Conservation (phyloP, 2,888 invertebrate genomes). For the Drosophila paucipuncta region DNA sequence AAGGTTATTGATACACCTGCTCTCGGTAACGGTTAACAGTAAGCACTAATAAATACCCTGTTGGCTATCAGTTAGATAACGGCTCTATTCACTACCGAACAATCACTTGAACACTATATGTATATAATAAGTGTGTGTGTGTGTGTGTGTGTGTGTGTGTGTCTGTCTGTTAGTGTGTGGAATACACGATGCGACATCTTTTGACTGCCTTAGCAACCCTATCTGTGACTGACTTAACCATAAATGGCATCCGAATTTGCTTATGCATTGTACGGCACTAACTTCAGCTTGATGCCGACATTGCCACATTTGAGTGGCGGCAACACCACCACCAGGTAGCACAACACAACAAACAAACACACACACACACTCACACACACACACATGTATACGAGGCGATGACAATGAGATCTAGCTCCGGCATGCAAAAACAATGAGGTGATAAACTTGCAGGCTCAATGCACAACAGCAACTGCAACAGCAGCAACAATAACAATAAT, state of each 20-base stretch:
- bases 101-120: not conserved
- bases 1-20: conserved; percentile 52
- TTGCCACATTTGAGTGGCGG: conserved; percentile 49
- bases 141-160: not conserved
- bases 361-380: not conserved
- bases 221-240: conserved; percentile 10
- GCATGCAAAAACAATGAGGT: conserved; percentile 78
- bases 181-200: not conserved
- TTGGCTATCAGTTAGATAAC: not conserved
- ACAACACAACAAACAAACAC: conserved; percentile 14
- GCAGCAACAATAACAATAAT: conserved; percentile 24
- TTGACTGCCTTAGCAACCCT: conserved; percentile 13
- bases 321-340: conserved; percentile 15
- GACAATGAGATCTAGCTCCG: conserved; percentile 52
- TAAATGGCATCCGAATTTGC: conserved; percentile 41
- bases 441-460: conserved; percentile 79
- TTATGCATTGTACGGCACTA: conserved; percentile 38
- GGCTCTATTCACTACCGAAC: not conserved
- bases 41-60: not conserved
- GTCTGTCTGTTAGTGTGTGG: not conserved
- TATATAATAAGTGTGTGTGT: too few species aligned
- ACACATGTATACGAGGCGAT: conserved; percentile 25
- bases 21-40: conserved; percentile 1
- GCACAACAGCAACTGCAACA: conserved; percentile 59
- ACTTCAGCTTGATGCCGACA: conserved; percentile 37